Evolutionary conservation across 2,797 vertebrate genomes (phyloP).

Genomic region (Australoheros facetus): DNA sequence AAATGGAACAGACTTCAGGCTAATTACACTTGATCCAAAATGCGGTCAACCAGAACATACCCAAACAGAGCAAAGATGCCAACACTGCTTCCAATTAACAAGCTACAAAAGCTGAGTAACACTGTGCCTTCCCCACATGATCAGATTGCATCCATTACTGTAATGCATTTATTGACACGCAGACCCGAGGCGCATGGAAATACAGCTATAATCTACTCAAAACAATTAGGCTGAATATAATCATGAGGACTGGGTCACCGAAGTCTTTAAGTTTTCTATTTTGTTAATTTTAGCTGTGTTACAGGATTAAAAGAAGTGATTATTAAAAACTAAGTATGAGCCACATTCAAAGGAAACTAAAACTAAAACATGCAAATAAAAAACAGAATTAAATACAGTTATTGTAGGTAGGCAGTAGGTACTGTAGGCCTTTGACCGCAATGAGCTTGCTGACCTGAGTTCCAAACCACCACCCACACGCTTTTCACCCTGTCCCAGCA

Average conservation of each 20-base stretch:
- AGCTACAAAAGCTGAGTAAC: constrained; percentile 4
- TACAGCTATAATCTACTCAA: not conserved
- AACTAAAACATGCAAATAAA: not conserved
- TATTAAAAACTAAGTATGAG: no score
- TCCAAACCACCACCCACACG: not conserved
- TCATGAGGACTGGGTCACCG: not conserved
- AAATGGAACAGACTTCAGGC: constrained; percentile 5
- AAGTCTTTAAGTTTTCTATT: not conserved
- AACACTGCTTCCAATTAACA: not conserved
- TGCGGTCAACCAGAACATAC: constrained; percentile 9
- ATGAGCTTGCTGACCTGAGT: constrained; percentile 9
- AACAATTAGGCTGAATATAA: not conserved
- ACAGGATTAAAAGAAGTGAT: not conserved
- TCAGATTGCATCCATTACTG: not conserved
- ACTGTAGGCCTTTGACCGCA: not conserved
- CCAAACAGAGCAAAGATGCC: not conserved
- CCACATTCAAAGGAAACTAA: not conserved
- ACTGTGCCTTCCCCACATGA: not conserved
- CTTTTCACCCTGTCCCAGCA: not conserved
- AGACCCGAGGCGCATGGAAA: not conserved
- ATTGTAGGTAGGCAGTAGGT: not conserved
- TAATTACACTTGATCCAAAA: not conserved
- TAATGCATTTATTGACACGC: not conserved
- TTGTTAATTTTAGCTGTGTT: not conserved
- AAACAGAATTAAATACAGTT: not conserved